Conservation (phyloP, 30 jellyfish, hydroid and myxozoan genomes). For the Nemopilema nomurai region DNA sequence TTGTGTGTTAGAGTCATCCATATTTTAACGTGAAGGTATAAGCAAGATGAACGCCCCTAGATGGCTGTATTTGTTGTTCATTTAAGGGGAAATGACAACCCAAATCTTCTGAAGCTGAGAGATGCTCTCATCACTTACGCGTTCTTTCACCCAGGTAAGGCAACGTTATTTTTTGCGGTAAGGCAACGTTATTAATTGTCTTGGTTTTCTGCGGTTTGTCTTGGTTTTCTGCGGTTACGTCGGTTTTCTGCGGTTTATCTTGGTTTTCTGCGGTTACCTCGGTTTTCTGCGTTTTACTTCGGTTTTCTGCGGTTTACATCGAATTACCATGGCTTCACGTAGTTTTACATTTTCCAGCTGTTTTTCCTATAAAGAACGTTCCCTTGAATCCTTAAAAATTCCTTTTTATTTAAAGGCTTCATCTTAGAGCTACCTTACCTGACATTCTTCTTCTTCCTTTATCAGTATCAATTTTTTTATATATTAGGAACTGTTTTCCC, state of each 20-base stretch:
- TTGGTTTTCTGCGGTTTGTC: no score
- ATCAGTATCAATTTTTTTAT: no score
- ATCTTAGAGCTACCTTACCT: no score
- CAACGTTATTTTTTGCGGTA: not conserved
- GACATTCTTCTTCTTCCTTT: no score
- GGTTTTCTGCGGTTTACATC: not conserved
- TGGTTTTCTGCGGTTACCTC: not conserved
- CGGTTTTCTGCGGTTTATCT: not conserved
- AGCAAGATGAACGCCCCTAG: no score
- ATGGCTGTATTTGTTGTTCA: not conserved
- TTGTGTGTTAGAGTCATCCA: no score
- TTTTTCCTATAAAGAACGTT: no score
- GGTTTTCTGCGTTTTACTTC: not conserved
- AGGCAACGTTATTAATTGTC: no score
- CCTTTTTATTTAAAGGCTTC: no score
- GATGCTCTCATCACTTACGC: conserved; percentile 92
- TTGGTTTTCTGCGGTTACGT: not conserved
- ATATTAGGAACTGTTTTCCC: not conserved
- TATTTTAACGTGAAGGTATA: no score
- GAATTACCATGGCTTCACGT: not conserved
- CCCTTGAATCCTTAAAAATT: no score
- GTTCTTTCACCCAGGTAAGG: conserved; percentile 90
- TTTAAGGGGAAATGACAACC: conserved; percentile 76
- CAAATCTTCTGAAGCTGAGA: conserved; percentile 74
- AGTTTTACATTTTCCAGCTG: no score